Percentiles rank a stretch among this genome's conserved stretches.
phyloP scores from a whole-genome alignment of 2,888 invertebrate genomes.

The Ectemnius lituratus region DNA sequence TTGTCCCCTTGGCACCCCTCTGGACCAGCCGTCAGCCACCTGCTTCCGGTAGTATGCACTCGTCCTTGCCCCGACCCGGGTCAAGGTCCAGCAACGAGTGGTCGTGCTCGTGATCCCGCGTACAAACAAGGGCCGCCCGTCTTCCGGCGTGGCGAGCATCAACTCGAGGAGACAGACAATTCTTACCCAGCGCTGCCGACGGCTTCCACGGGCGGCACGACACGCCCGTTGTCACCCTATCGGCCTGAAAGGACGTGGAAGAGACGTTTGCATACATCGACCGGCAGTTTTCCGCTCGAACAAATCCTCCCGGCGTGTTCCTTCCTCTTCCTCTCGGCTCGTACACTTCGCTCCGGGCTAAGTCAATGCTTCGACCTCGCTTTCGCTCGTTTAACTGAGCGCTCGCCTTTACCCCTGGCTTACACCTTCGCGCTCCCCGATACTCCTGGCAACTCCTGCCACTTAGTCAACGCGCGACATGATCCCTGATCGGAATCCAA shows the following conservation, averaged over 20 bases:
- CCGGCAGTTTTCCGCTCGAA: conserved; percentile 76
- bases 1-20: conserved; percentile 66
- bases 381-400: conserved; percentile 13
- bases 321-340: conserved; percentile 41
- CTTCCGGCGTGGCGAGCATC: background rate
- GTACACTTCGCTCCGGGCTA: conserved; percentile 26
- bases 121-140: conserved; percentile 18
- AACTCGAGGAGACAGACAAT: conserved; percentile 42
- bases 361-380: conserved; percentile 56
- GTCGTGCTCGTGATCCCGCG: conserved; percentile 1
- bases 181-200: conserved; percentile 33
- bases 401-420: conserved; percentile 24
- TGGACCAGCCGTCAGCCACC: conserved; percentile 52
- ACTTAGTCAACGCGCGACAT: conserved; percentile 27
- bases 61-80: conserved; percentile 58
- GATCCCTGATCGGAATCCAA: no score
- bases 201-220: conserved; percentile 58
- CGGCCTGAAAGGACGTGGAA: conserved; percentile 70
- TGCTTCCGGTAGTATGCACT: conserved; percentile 44
- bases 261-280: conserved; percentile 77
- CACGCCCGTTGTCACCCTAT: conserved; percentile 77
- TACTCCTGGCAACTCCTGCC: background rate
- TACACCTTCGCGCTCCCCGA: conserved; percentile 10
- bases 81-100: conserved; percentile 48
- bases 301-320: conserved; percentile 69